Evolutionary conservation across 2,888 invertebrate species (phyloP).

Genomic region (Willowsia nigromaculata): DNA sequence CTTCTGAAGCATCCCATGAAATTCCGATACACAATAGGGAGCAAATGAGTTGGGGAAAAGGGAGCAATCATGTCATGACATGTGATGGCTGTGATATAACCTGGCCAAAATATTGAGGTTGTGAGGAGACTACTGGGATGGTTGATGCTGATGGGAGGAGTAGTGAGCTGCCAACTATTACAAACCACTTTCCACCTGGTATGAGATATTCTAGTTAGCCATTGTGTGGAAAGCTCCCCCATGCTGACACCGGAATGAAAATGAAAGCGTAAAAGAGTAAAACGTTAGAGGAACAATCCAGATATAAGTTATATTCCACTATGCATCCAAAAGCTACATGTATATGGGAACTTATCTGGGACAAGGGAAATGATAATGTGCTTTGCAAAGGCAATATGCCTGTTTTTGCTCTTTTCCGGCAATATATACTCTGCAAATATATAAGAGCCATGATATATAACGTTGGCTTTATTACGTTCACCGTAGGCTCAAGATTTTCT

Average conservation of each 20-base stretch:
- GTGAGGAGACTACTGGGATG: background rate
- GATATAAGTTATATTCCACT: too few species aligned
- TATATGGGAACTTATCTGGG: too few species aligned
- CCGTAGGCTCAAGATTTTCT: background rate
- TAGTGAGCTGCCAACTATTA: constrained; percentile 38
- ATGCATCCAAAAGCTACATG: too few species aligned
- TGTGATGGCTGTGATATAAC: constrained; percentile 42
- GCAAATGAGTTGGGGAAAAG: constrained; percentile 62
- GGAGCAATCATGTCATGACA: constrained; percentile 54
- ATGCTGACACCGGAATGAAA: constrained; percentile 57
- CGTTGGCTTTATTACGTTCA: constrained; percentile 17
- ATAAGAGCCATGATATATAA: background rate
- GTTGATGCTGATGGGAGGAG: constrained; percentile 24
- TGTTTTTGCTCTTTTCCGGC: background rate
- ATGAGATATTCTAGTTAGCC: constrained; percentile 46
- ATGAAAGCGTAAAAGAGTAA: constrained; percentile 2
- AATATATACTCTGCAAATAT: background rate
- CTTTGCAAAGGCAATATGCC: constrained; percentile 18
- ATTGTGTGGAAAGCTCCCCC: constrained; percentile 44
- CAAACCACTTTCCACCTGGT: constrained; percentile 55
- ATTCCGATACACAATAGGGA: constrained; percentile 61
- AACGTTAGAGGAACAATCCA: background rate
- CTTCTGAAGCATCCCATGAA: constrained; percentile 31
- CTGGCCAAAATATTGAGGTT: constrained; percentile 2
- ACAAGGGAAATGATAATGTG: background rate